Base-by-base conservation (phyloP, 2,888 invertebrate genomes). In the Monopis laevigella region DNA sequence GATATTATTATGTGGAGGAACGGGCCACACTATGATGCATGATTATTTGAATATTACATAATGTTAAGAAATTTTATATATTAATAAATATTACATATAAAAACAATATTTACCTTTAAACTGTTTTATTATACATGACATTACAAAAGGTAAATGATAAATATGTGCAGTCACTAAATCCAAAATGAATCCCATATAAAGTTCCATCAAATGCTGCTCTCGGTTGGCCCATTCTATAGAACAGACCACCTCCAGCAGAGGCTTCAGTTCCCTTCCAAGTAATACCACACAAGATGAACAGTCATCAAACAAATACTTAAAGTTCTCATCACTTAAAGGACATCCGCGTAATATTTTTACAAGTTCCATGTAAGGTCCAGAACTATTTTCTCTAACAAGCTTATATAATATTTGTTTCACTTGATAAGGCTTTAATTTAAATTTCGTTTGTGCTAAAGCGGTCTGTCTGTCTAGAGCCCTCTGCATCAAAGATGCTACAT, bases 131-230 rank as follows among this genome's bases (percentile, higher is more conserved):
- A 82, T 54, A 27, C 61, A 52, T 24, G 55, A 51, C 55, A 82
- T 63, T 24, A 73, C 77, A 43, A 56, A 55, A 0, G 67, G 64
- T 34, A 71, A 69, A 46, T 82, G 81, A 49, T 80, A 80, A 0
- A 71, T 69, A 46, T 82, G 80, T 3, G 81, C 80, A 0, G 80
- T 80, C 0, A 80, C 68, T 18, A 82, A 50, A 40, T 62, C 63
- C 6, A 78, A 46, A 2, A 72, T 52, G 52, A 78, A 81, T 46
- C 52, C 62, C 30, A 62, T 61, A 45, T 62, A 82, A 29, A 75
- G 41, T 6, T 64, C 58, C 5, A 75, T 65, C 2, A 72, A 48
- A 30, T 63, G 60, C 4, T 65, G 61, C 40, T 58, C 59, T 18
- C 77, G 54, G 28, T 47, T 55, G 0, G 58, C 54, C 82, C 81